Conservation (phyloP, 2,888 invertebrate species). For the Cataglyphis altisquamis region DNA sequence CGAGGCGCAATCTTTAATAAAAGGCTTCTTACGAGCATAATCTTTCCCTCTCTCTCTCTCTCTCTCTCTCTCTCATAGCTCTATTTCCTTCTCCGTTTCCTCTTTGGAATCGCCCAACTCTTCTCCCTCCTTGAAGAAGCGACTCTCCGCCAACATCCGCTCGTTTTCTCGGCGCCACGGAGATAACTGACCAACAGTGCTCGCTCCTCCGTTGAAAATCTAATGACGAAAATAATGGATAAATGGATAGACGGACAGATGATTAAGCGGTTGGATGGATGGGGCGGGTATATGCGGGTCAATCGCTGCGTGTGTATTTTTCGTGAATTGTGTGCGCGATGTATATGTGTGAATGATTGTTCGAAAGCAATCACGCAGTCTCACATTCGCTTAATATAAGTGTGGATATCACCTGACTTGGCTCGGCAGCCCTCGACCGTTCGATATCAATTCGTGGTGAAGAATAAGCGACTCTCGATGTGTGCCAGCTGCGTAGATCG, state of each 20-base stretch:
- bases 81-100: neutral
- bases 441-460: slow-evolving; percentile 41
- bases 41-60: neutral
- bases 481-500: slow-evolving; percentile 29
- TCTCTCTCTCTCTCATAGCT: neutral
- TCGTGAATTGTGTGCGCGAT: neutral
- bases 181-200: slow-evolving; percentile 30
- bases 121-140: neutral
- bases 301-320: slow-evolving; percentile 9
- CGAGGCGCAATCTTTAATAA: slow-evolving; percentile 71
- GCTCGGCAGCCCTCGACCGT: neutral
- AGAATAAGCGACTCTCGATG: slow-evolving; percentile 11
- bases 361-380: neutral
- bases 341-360: neutral
- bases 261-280: slow-evolving; percentile 13
- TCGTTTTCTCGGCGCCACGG: slow-evolving; percentile 52
- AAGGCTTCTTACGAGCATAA: slow-evolving; percentile 59
- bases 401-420: slow-evolving; percentile 16
- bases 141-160: slow-evolving; percentile 40
- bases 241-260: slow-evolving; percentile 23
- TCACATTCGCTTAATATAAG: slow-evolving; percentile 9
- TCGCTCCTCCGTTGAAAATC: slow-evolving; percentile 32
- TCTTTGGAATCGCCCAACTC: neutral
- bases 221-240: slow-evolving; percentile 60
- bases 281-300: neutral